phyloP scores from a whole-genome alignment of 1,140 invertebrate genomes.

The Drosophila triauraria region DNA sequence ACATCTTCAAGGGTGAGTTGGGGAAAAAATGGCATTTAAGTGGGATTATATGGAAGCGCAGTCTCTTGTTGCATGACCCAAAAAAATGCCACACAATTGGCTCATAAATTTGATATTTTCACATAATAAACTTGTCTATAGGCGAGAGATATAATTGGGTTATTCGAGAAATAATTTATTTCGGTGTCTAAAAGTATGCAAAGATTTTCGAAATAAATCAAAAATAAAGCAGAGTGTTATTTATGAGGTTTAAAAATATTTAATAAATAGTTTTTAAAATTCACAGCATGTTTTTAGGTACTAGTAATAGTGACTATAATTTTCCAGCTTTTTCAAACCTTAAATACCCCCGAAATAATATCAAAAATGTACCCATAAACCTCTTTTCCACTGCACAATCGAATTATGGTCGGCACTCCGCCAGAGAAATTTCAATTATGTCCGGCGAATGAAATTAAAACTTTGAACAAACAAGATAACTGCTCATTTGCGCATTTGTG shows the following conservation, averaged over 20 bases:
- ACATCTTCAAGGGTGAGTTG: constrained; percentile 93
- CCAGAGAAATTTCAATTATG: constrained; percentile 48
- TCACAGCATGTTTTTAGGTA: too few relatives aligned
- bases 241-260: not conserved
- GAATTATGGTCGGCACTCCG: constrained; percentile 6
- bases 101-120: not conserved
- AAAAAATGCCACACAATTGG: not conserved
- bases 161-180: not conserved
- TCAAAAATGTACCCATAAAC: not conserved
- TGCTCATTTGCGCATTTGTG: constrained; percentile 21
- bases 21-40: not conserved
- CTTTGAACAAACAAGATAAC: constrained; percentile 47
- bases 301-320: not conserved
- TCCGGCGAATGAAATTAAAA: constrained; percentile 52
- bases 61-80: not conserved
- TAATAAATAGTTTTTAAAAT: not conserved
- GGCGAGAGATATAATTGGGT: not conserved
- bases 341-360: not conserved
- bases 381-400: constrained; percentile 1
- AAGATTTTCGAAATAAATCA: not conserved
- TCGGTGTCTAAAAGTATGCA: not conserved
- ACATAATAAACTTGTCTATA: too few relatives aligned
- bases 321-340: not conserved
- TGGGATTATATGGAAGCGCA: not conserved
- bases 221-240: not conserved